These are phyloP conservation scores for Baronia brevicornis DNA, from an alignment of 2,888 invertebrate genomes.

Conservation along the genomic window DNA sequence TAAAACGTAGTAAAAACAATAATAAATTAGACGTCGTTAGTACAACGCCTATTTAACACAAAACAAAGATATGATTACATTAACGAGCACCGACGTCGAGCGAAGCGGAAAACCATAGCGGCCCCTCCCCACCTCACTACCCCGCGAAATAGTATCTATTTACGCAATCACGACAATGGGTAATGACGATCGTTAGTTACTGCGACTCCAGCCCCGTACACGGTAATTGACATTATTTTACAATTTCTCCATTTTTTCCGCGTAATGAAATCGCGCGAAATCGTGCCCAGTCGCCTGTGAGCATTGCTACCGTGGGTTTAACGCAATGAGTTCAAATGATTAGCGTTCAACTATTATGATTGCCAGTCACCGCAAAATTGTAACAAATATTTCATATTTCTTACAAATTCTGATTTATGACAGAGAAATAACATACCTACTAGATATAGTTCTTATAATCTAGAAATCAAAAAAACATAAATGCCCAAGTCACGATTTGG, in stretches of 20 bases:
- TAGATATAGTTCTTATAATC: no score
- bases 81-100: conserved; percentile 50
- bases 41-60: conserved; percentile 25
- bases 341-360: conserved; percentile 9
- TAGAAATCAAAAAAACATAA: no score
- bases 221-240: conserved; percentile 73
- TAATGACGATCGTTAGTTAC: conserved; percentile 67
- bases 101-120: conserved; percentile 60
- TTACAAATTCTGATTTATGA: no score
- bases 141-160: conserved; percentile 56
- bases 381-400: conserved; percentile 12
- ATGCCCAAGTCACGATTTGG: no score
- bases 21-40: conserved; percentile 38
- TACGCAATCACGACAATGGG: conserved; percentile 67
- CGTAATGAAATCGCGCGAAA: conserved; percentile 56
- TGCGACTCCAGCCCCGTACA: conserved; percentile 46
- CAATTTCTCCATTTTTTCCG: conserved; percentile 59
- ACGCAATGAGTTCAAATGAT: conserved; percentile 17
- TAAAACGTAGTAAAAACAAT: conserved; percentile 15
- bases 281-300: conserved; percentile 50
- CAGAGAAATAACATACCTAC: no score
- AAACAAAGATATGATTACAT: conserved; percentile 46
- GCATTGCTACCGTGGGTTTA: conserved; percentile 16
- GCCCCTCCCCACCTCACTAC: conserved; percentile 48
- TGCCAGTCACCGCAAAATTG: conserved; percentile 10